A percentile compares a stretch with the other conserved stretches of the same genome.
Conservation (phyloP, 2,888 invertebrate species). For the Blomia tropicalis region DNA sequence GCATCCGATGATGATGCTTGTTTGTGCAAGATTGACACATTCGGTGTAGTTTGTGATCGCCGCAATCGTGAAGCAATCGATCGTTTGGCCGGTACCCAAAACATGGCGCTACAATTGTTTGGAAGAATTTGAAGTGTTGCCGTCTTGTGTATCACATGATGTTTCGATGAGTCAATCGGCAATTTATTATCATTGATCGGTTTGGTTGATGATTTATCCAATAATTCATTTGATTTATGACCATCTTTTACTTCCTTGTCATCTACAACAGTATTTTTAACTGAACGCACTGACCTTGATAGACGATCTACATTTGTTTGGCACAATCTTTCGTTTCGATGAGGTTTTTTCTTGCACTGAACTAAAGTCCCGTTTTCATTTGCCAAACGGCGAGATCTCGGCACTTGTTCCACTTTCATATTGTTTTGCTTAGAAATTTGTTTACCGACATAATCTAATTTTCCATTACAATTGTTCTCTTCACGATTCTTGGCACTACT, state of each 20-base stretch:
- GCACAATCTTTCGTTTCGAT: too few relatives aligned
- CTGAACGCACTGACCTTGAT: not conserved
- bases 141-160: not conserved
- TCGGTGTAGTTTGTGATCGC: conserved; percentile 4
- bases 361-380: not conserved
- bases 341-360: not conserved
- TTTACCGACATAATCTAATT: too few relatives aligned
- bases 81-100: not conserved
- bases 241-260: too few relatives aligned
- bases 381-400: not conserved
- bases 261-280: too few relatives aligned
- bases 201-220: too few relatives aligned
- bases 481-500: too few relatives aligned
- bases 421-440: too few relatives aligned
- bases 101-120: not conserved
- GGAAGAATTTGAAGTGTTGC: not conserved
- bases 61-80: not conserved
- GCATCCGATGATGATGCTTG: not conserved
- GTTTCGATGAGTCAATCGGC: not conserved
- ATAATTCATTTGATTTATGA: too few relatives aligned
- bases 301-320: too few relatives aligned
- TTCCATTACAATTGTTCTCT: too few relatives aligned
- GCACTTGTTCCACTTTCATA: not conserved
- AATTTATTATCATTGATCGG: too few relatives aligned
- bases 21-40: not conserved